Percentiles rank a stretch among this genome's conserved stretches.
These are phyloP conservation scores for Gerris lacustris DNA, from an alignment of 2,888 invertebrate species.

Conservation along the genomic window DNA sequence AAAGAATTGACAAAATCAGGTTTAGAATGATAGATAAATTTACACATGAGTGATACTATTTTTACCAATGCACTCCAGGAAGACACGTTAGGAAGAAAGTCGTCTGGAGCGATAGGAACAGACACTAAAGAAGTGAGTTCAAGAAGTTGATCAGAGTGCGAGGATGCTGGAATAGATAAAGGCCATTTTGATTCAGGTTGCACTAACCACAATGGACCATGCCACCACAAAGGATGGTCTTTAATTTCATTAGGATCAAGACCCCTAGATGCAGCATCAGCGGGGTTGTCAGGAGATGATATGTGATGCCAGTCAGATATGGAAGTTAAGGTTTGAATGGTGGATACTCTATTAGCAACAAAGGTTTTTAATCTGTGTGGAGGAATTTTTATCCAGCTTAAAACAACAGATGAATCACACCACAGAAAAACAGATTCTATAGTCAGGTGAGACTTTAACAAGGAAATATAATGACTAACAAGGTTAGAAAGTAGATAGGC, in stretches of 20 bases:
- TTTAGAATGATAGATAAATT: neutral
- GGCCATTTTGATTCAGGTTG: neutral
- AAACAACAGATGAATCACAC: neutral
- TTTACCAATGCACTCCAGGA: neutral
- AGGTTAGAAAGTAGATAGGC: neutral
- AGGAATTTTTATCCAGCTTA: neutral
- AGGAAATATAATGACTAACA: neutral
- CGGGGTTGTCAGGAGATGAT: neutral
- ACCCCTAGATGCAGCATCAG: neutral
- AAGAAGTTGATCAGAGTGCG: neutral
- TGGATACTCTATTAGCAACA: neutral
- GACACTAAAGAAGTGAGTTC: neutral
- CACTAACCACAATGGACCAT: neutral
- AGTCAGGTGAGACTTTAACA: neutral
- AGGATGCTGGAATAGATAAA: neutral
- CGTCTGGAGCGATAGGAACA: neutral
- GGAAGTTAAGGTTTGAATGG: neutral
- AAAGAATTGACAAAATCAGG: neutral
- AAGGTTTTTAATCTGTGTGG: neutral
- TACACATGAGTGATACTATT: neutral
- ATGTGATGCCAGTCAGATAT: neutral
- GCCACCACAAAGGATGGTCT: neutral
- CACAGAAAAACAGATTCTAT: neutral
- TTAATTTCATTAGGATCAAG: neutral
- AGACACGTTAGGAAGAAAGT: neutral